Evolutionary conservation across 2,888 invertebrate genomes (phyloP), one percentile per base, ranked within the genome.

Genomic region (Agriotes lineatus): DNA sequence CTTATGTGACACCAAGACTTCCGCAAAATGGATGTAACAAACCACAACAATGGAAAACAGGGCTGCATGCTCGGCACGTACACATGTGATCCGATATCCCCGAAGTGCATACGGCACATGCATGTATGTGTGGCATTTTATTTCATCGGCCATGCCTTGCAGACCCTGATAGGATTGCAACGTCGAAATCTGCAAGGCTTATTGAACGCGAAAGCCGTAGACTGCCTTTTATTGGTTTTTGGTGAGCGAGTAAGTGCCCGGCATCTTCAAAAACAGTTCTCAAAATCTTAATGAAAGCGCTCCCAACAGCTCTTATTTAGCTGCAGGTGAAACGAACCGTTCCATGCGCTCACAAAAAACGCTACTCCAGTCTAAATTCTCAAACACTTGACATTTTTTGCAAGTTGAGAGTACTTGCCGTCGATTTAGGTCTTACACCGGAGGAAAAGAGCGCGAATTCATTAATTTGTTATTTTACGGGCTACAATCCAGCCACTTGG

Each of bases 1-100:
- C n/a, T n/a, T n/a, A 37, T 56, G 60, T 48, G 48, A 54, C 48
- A 60, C 54, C 56, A 54, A 52, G 54, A 44, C 54, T 59, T 35
- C 59, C 59, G 30, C 52, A 59, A 62, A 68, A 68, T 58, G 57
- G 63, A 50, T 58, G 58, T 63, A 64, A 67, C 61, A 69, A 65
- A 50, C 69, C 68, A 63, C 67, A 70, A 72, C 70, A 68, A 70
- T 68, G 60, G 66, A 42, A 61, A 59, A 25, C 25, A 52, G 33
- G 54, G 66, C 44, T 67, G 70, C 63, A 73, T 74, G 69, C 73
- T 52, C 68, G 66, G 66, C 73, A 72, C 75, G 72, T 75, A 72
- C 58, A 71, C 57, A 62, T 65, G 71, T 69, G 72, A 74, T 75
- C 71, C 72, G 69, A 75, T 74, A 71, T 71, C 65, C 71, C 70